These are phyloP conservation scores for Drosophila arawakana DNA, from an alignment of 1,140 invertebrate species.

Conservation along the genomic window DNA sequence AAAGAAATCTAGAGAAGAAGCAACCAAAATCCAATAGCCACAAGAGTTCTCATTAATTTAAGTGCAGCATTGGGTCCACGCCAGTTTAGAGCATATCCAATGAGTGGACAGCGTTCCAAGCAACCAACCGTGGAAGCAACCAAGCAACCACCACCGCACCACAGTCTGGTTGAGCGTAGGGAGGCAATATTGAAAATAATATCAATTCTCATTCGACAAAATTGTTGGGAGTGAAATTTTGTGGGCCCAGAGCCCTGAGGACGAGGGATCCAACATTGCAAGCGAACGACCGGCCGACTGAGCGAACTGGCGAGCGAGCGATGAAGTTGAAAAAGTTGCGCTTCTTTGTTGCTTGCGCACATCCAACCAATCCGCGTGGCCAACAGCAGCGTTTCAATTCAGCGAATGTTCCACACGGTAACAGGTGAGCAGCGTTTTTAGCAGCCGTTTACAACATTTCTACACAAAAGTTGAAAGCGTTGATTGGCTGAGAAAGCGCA, in stretches of 20 bases:
- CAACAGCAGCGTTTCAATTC: conserved; percentile 83
- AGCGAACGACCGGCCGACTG: neutral
- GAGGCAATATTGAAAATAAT: conserved; percentile 31
- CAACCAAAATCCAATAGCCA: neutral
- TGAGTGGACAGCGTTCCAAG: conserved; percentile 39
- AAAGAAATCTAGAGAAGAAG: neutral
- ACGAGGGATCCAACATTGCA: conserved; percentile 2
- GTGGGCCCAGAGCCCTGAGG: neutral
- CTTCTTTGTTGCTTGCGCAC: conserved; percentile 81
- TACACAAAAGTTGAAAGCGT: conserved; percentile 61
- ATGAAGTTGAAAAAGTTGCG: conserved; percentile 78
- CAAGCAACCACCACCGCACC: conserved; percentile 8
- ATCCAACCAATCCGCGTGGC: conserved; percentile 81
- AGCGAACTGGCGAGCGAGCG: neutral
- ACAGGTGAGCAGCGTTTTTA: conserved; percentile 66
- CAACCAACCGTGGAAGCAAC: conserved; percentile 30
- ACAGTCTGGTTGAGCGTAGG: neutral
- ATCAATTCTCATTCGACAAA: conserved; percentile 50
- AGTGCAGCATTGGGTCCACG: conserved; percentile 14
- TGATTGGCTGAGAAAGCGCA: conserved; percentile 69
- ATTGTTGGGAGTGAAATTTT: conserved; percentile 18
- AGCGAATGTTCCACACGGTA: conserved; percentile 84
- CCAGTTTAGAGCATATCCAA: conserved; percentile 30
- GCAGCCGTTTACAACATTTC: conserved; percentile 75
- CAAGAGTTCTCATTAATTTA: conserved; percentile 8